phyloP scores from a whole-genome alignment of 2,113 vertebrate species.

The Candoia aspera region DNA sequence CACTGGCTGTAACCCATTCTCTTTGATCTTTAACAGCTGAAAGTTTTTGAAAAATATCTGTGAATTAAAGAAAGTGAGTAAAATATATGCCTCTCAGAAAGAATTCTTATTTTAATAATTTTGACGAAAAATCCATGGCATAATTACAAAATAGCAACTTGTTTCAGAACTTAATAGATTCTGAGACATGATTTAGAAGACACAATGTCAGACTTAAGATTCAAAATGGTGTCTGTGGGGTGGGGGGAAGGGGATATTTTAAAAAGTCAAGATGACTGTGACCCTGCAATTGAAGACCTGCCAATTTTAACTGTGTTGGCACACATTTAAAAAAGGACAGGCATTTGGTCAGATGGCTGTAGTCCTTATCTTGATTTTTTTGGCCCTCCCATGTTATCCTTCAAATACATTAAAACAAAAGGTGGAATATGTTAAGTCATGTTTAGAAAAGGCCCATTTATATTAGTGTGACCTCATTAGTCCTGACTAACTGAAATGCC shows the following conservation, averaged over 20 bases:
- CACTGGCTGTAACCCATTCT: constrained; percentile 77
- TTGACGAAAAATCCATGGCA: not conserved
- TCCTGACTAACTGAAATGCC: not conserved
- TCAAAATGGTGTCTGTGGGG: not conserved
- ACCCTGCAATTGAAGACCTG: not conserved
- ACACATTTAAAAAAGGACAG: not conserved
- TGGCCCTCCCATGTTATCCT: not conserved
- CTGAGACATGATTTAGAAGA: constrained; percentile 14
- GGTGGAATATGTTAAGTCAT: not conserved
- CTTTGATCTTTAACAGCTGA: constrained; percentile 79
- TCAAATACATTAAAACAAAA: not conserved
- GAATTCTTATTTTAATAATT: constrained; percentile 29
- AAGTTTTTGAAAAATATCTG: constrained; percentile 90
- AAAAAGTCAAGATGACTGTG: not conserved
- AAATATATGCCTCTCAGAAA: constrained; percentile 1
- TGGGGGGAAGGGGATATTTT: not conserved
- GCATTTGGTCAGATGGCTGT: not conserved
- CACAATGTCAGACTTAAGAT: constrained; percentile 1
- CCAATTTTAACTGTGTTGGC: not conserved
- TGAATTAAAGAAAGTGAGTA: constrained; percentile 37
- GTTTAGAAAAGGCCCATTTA: not conserved
- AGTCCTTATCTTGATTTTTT: not conserved
- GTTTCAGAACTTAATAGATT: not conserved
- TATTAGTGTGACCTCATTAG: not conserved
- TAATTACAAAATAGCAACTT: not conserved